Base-by-base conservation (phyloP, 2,797 vertebrate genomes). In the Crax fasciolata region DNA sequence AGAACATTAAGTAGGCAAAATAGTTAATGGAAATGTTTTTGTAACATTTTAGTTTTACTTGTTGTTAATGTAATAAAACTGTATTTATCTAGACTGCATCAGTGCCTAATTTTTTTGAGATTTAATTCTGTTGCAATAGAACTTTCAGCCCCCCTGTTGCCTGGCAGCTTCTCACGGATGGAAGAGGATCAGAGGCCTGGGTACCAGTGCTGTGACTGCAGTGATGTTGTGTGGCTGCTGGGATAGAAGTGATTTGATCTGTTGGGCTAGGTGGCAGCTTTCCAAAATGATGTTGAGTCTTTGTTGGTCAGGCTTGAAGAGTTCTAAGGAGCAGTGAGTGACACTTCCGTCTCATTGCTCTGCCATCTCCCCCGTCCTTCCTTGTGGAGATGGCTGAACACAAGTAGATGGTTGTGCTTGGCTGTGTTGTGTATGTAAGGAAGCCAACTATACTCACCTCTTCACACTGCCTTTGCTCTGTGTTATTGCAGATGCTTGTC, bases 1-100 rank as follows among this genome's bases (percentile, higher is more conserved):
- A 95, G 87, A 90, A 61, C 46, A 21, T 87, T 84, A 78, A 58
- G 58, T 65, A 92, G 74, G 61, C 85, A 86, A 90, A 96, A 84
- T 65, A 61, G 39, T 94, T 74, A 83, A 30, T 84, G 85, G 85
- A 95, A 90, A 87, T 71, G 2, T 63, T 73, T 59, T 73, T 54
- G 54, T 90, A 88, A 83, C 23, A 11, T 87, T 84, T 79, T 61
- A 43, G 76, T 84, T 93, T 93, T 74, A 55, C 52, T 93, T 88
- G 51, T 77, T 3, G 2, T 83, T 84, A 77, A 62, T 68, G 24
- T 51, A 71, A 58, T 51, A 57, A 49, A 87, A 51, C 41, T 68
- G 6, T 73, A n/a, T 82, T 90, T 93, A 20, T 81, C 24, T 55
- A 67, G 77, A 46, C 30, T 63, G 74, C 57, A 62, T 61, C 9